Base-by-base conservation (phyloP, 2,888 invertebrate genomes). In the Dynastes hyllus region DNA sequence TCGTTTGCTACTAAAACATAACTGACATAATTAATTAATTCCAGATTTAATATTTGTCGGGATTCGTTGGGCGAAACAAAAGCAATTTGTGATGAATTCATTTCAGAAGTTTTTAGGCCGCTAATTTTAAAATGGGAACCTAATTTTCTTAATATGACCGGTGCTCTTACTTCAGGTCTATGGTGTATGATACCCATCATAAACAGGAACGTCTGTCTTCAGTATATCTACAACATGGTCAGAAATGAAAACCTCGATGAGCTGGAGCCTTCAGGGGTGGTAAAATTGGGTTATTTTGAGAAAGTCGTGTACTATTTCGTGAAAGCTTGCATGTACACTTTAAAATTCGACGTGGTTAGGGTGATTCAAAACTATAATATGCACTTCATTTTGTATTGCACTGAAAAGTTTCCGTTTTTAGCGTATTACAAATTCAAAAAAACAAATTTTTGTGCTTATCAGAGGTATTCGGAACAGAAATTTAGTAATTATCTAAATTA, bases 11-110 rank as follows among this genome's bases (percentile, higher is more conserved):
- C 2, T n/a, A 6, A 6, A 55, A 55, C n/a, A 22, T 6, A 16
- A 55, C n/a, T n/a, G n/a, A 55, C 22, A n/a, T 0, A 2, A 45
- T 8, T 27, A 11, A 29, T 40, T 3, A 40, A 40, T 66, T 66
- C 45, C 87, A 94, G 95, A 83, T 95, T 93, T 87, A 95, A 95
- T 86, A 89, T 95, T 2, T 95, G 95, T 85, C 91, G 92, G 1
- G 90, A 90, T 1, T 91, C 92, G 3, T 90, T 92, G 71, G 90
- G 91, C 0, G 94, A 94, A 85, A 94, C 95, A 0, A 91, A 90
- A 37, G 89, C 90, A 76, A 91, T 93, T 0, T 93, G 93, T 83
- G 90, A 91, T 27, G 85, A 91, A 53, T 86, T 94, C 0, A 88
- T 92, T 71, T 91, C 92, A 0, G 90, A 92, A 2, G 91, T 94